phyloP scores from a whole-genome alignment of 2,113 vertebrate genomes.

The Bos indicus region DNA sequence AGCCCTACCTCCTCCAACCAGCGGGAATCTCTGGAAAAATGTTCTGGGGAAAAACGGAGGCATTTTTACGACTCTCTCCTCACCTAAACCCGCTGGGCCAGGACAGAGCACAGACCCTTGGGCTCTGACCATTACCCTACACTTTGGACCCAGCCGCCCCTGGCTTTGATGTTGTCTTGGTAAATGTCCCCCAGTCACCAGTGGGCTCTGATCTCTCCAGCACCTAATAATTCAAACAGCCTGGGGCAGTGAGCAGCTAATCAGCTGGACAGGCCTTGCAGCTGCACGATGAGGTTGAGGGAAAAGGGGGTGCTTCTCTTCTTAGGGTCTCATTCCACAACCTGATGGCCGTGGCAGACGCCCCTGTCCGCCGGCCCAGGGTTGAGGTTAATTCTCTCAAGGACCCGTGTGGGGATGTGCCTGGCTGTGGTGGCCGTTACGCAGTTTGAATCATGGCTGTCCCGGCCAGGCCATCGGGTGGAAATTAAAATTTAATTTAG shows the following conservation, averaged over 20 bases:
- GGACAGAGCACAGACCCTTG: conserved; percentile 54
- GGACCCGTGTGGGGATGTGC: conserved; percentile 63
- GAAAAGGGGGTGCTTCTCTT: not conserved
- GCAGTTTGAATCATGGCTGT: conserved; percentile 77
- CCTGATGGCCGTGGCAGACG: conserved; percentile 53
- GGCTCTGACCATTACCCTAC: conserved; percentile 39
- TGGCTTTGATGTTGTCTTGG: conserved; percentile 69
- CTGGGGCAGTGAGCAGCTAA: conserved; percentile 47
- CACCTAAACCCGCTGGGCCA: conserved; percentile 51
- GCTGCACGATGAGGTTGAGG: conserved; percentile 36
- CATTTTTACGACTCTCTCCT: conserved; percentile 65
- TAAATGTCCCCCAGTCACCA: conserved; percentile 57
- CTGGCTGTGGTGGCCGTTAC: conserved; percentile 66
- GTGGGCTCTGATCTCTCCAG: conserved; percentile 68
- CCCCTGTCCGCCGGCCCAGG: not conserved
- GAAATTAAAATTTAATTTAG: conserved; percentile 91
- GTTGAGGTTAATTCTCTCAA: conserved; percentile 75
- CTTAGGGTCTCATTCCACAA: conserved; percentile 55
- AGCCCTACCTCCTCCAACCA: not conserved
- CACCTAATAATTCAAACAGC: conserved; percentile 71
- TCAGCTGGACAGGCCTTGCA: conserved; percentile 47
- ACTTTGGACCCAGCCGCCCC: not conserved
- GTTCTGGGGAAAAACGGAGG: conserved; percentile 45
- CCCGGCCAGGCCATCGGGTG: conserved; percentile 81
- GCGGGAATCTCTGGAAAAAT: conserved; percentile 42